Evolutionary conservation across 1,140 invertebrate species (phyloP), one percentile per base, ranked within the genome.

Genomic region (Carposina sasakii): DNA sequence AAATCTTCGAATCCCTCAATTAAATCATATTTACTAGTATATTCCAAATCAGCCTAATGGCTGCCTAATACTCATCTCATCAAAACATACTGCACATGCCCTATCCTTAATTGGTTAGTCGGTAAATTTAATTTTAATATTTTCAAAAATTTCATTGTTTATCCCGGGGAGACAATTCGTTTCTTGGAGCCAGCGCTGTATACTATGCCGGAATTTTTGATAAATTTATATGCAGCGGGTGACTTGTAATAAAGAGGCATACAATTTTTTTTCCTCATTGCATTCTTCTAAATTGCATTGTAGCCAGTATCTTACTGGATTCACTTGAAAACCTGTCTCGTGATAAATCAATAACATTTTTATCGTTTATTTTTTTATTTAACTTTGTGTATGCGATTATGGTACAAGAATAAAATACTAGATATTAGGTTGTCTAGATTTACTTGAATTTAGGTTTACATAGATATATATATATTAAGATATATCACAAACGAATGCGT

Each of bases 1-100:
- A 50, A 43, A 50, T 50, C 40, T 50, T 50, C 48, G 43, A 50
- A 50, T 26, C 48, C 48, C 21, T 50, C 39, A 12, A 50, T 43
- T 12, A 50, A 17, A 43, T 43, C 48, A 43, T 36, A 50, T 44
- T 50, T 50, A 9, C 24, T 43, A n/a, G 48, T 43, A 16, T 43
- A 50, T 43, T 50, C 48, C 26, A 50, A 37, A 43, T 37, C 13
- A 43, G 28, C 2, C 40, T 33, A n/a, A n/a, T n/a, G n/a, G n/a
- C n/a, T n/a, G n/a, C n/a, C n/a, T 50, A 26, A 50, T 50, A 21
- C 28, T 24, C 48, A 50, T 42, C 43, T 50, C 28, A 26, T 43
- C 48, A 36, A 50, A 43, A 19, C 48, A 50, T 15, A 43, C 24
- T 3, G 15, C 23, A 50, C 48, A 50, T 50, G 48, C 26, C 9